A percentile compares a stretch with the other conserved stretches of the same genome.
Evolutionary conservation across 2,797 vertebrate genomes (phyloP).

Genomic region (Moxostoma hubbsi): DNA sequence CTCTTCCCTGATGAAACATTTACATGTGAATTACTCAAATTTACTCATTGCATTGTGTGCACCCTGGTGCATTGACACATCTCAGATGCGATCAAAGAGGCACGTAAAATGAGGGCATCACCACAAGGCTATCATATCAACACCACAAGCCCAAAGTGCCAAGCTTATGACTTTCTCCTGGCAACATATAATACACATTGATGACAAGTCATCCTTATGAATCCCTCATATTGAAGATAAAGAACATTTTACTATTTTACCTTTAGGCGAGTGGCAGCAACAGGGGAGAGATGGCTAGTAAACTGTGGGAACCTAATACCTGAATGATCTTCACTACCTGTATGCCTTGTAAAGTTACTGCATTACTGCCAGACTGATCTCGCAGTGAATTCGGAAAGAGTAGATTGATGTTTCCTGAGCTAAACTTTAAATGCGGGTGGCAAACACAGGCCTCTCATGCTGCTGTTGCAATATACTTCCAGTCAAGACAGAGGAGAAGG

Average conservation of each 20-base stretch:
- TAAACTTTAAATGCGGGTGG: too few relatives aligned
- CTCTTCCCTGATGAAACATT: constrained; percentile 1
- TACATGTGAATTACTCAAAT: constrained; percentile 17
- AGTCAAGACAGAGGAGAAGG: too few relatives aligned
- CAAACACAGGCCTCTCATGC: too few relatives aligned
- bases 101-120: constrained; percentile 14
- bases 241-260: background rate
- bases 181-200: constrained; percentile 33
- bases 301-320: constrained; percentile 24
- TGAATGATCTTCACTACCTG: constrained; percentile 2
- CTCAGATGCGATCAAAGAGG: constrained; percentile 23
- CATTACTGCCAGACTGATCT: background rate
- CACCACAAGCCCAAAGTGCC: background rate
- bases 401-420: too few relatives aligned
- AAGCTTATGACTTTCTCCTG: constrained; percentile 14
- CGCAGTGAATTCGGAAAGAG: too few relatives aligned
- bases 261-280: background rate
- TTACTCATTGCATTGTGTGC: background rate
- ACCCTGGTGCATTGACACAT: constrained; percentile 23
- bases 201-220: constrained; percentile 24
- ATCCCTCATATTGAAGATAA: background rate
- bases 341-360: constrained; percentile 1
- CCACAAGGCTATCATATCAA: constrained; percentile 5
- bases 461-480: too few relatives aligned
- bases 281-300: background rate